Percentiles rank a stretch among this genome's conserved stretches.
Conservation (phyloP, 2,888 invertebrate genomes). For the Oscheius myriophilus region DNA sequence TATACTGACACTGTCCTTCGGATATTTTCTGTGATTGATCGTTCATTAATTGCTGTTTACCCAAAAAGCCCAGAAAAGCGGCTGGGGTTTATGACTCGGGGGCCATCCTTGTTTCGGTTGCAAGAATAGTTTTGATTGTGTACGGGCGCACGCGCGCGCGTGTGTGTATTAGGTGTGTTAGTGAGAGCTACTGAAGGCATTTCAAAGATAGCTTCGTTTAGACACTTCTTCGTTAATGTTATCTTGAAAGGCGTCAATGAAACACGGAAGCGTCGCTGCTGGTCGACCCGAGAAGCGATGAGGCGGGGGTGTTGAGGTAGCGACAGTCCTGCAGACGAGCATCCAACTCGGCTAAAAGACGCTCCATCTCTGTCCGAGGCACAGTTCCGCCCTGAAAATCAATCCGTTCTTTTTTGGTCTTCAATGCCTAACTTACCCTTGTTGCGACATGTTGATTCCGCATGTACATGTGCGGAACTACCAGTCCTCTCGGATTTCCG, state of each 20-base stretch:
- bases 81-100: no score
- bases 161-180: no score
- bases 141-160: no score
- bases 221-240: no score
- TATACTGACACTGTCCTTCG: no score
- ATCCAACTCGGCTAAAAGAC: conserved; percentile 65
- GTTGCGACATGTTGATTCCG: conserved; percentile 34
- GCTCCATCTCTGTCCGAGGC: conserved; percentile 59
- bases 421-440: conserved; percentile 11
- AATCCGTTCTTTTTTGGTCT: background rate
- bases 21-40: no score
- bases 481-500: conserved; percentile 63
- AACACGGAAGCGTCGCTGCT: conserved; percentile 29
- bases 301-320: conserved; percentile 39
- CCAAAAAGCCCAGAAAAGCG: no score
- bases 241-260: conserved; percentile 8
- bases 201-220: no score
- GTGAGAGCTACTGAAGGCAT: no score
- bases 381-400: conserved; percentile 17
- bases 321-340: conserved; percentile 56
- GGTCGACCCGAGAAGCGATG: conserved; percentile 24
- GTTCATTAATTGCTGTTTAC: no score
- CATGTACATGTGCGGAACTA: conserved; percentile 62
- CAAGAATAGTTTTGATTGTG: no score
- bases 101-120: no score